Evolutionary conservation across 2,888 invertebrate species (phyloP).

Genomic region (Myopa testacea): DNA sequence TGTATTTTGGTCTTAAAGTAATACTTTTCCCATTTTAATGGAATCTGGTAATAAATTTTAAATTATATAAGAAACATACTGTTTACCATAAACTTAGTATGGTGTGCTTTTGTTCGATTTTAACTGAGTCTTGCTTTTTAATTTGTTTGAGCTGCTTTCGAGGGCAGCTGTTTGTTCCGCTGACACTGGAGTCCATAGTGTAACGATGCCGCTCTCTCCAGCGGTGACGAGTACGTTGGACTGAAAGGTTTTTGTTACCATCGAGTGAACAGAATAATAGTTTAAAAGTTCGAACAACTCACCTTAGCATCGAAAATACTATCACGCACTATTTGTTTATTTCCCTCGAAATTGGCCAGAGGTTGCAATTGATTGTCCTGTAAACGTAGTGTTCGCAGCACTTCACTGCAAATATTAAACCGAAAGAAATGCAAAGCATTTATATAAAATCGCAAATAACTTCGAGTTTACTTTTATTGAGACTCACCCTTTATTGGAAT

Average conservation of each 20-base stretch:
- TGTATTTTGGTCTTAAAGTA: neutral
- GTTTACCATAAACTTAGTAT: slow-evolving; percentile 47
- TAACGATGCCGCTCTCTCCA: slow-evolving; percentile 78
- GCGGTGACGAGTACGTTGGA: slow-evolving; percentile 75
- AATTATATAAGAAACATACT: neutral
- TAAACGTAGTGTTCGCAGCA: slow-evolving; percentile 70
- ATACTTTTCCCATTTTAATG: neutral
- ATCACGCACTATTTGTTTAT: slow-evolving; percentile 79
- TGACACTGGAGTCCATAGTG: slow-evolving; percentile 72
- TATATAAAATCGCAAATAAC: neutral
- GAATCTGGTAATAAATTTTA: neutral
- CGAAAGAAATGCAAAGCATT: too few relatives aligned
- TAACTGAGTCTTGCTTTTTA: slow-evolving; percentile 50
- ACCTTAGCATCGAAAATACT: slow-evolving; percentile 76
- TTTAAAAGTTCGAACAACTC: slow-evolving; percentile 56
- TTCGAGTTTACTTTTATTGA: neutral
- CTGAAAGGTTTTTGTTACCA: slow-evolving; percentile 64
- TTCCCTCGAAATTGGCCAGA: slow-evolving; percentile 72
- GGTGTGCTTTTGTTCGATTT: slow-evolving; percentile 52
- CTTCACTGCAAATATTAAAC: slow-evolving; percentile 55
- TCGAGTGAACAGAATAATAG: neutral
- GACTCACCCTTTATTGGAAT: slow-evolving; percentile 72
- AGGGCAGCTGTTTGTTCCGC: neutral
- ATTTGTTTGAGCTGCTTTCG: slow-evolving; percentile 37
- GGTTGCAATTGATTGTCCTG: slow-evolving; percentile 71